Evolutionary conservation across 2,113 vertebrate genomes (phyloP), one percentile per base, ranked within the genome.

Genomic region (Archocentrus centrarchus): DNA sequence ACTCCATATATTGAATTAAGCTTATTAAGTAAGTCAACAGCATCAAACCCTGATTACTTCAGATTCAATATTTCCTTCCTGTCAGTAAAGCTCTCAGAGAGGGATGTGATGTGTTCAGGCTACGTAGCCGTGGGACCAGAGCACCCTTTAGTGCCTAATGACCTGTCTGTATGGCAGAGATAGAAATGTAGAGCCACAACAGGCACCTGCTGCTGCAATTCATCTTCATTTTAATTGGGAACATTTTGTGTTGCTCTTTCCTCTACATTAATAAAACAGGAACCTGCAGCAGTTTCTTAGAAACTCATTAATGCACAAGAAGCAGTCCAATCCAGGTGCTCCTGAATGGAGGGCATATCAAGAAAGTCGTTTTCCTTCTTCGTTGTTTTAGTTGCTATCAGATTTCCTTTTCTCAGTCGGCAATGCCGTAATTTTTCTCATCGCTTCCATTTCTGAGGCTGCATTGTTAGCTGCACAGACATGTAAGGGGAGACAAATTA

Each of bases 211-310:
- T 55, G 66, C 64, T 66, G 86, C 39, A 75, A 91, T 95, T 92
- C 83, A 90, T 94, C 93, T 95, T 96, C 86, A 88, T 94, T 95
- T 95, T 92, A 93, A 95, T 93, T 93, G 91, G 91, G 93, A 93
- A 93, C 92, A 91, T 93, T 94, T 94, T 93, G 91, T 93, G 88
- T 93, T 91, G 58, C 84, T 84, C 92, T 78, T 76, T 91, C 80
- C 62, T 88, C 82, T 60, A 79, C 92, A 89, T 91, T 92, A 93
- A 94, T 93, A 94, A 95, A 91, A 58, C 87, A 87, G 80, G 90
- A 80, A 68, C 32, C 77, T 53, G 55, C 83, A 90, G 92, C 88
- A 84, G 66, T 86, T 70, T 82, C 80, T 87, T 80, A 44, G 84
- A 92, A 93, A 86, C 85, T 85, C 84, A 94, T 93, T 87, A 93